phyloP scores from a whole-genome alignment of 2,797 vertebrate species.

The Fistularia tabacaria region DNA sequence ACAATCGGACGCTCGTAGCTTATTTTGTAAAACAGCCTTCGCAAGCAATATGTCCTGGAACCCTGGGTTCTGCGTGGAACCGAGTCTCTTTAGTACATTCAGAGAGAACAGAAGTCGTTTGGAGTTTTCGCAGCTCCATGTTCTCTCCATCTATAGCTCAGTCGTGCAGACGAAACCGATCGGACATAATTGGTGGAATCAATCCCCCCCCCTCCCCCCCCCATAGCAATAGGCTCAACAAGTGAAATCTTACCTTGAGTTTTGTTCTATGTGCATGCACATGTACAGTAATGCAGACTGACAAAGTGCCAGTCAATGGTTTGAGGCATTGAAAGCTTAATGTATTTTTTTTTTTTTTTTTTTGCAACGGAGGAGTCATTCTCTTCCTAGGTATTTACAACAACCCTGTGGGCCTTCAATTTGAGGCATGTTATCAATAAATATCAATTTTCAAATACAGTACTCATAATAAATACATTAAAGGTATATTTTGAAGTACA shows the following conservation, averaged over 20 bases:
- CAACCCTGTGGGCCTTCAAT: constrained; percentile 37
- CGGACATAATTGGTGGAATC: too few species aligned
- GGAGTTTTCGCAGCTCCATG: constrained; percentile 6
- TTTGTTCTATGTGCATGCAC: too few species aligned
- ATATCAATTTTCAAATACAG: constrained; percentile 34
- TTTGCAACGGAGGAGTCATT: not conserved
- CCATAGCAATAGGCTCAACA: too few species aligned
- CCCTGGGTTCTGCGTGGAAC: not conserved
- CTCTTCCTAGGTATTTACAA: constrained; percentile 9
- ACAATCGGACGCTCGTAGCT: not conserved
- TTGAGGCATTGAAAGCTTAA: not conserved
- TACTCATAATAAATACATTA: constrained; percentile 35
- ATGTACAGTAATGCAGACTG: too few species aligned
- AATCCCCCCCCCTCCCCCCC: too few species aligned
- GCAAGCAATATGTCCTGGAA: not conserved
- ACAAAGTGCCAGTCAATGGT: too few species aligned
- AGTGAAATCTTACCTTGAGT: too few species aligned
- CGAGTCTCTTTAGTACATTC: not conserved
- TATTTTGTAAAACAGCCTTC: constrained; percentile 3
- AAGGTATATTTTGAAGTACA: constrained; percentile 18
- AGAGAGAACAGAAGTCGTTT: constrained; percentile 4
- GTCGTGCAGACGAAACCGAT: too few species aligned
- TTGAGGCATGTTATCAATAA: constrained; percentile 49
- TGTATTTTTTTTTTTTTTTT: too few species aligned
- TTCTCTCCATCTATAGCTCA: not conserved